Conservation (phyloP, 2,113 vertebrate genomes). For the Arizona elegans region DNA sequence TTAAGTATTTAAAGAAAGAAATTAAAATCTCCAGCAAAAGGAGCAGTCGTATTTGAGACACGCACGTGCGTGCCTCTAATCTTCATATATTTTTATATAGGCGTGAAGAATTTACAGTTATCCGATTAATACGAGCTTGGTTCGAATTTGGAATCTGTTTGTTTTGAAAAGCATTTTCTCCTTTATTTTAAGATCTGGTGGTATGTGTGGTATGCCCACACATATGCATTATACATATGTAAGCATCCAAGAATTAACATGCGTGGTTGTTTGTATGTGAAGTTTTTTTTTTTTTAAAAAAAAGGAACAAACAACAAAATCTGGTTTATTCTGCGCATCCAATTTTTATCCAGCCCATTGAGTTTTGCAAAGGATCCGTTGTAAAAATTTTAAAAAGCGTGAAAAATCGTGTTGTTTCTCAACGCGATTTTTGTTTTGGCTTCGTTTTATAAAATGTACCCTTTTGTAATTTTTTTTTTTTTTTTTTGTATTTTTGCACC, state of each 20-base stretch:
- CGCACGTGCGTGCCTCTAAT: neutral
- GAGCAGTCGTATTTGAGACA: neutral
- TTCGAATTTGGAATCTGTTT: neutral
- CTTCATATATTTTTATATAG: neutral
- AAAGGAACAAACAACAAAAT: neutral
- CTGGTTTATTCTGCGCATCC: neutral
- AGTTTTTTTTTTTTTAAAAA: neutral
- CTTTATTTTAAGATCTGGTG: neutral
- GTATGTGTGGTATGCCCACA: neutral
- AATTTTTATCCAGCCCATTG: neutral
- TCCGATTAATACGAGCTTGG: neutral
- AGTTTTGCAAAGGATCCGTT: neutral
- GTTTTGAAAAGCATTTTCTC: neutral
- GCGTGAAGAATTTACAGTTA: slow-evolving; percentile 6
- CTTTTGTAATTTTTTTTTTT: neutral
- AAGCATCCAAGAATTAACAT: neutral
- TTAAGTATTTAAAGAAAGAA: slow-evolving; percentile 12
- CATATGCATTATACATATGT: neutral
- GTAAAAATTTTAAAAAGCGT: neutral
- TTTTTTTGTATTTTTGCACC: neutral
- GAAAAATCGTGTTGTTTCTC: neutral
- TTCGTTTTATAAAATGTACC: neutral
- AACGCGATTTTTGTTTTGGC: neutral
- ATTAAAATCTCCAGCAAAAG: slow-evolving; percentile 11
- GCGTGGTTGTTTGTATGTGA: neutral